Conservation (phyloP, 1,140 invertebrate species). For the Ceratosolen solmsi region DNA sequence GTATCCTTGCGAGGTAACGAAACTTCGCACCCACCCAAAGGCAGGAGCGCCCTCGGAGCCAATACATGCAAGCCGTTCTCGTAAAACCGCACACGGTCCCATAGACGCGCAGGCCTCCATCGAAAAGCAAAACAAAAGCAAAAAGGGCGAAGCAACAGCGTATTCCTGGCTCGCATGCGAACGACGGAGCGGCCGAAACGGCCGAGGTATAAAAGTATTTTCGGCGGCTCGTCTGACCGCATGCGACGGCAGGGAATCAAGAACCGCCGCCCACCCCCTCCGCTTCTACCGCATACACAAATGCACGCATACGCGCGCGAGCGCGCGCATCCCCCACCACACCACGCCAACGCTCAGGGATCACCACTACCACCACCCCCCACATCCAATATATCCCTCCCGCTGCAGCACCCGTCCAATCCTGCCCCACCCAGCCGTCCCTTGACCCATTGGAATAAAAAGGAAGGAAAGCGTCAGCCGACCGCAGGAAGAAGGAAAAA, state of each 20-base stretch:
- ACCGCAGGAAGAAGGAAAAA: slow-evolving; percentile 50
- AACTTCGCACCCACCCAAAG: not conserved
- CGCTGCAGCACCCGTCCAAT: not conserved
- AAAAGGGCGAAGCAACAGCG: not conserved
- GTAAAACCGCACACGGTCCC: slow-evolving; percentile 1
- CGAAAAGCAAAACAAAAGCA: slow-evolving; percentile 45
- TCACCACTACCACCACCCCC: too few species aligned
- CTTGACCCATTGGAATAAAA: slow-evolving; percentile 9
- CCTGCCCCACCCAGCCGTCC: not conserved
- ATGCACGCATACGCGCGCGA: too few species aligned
- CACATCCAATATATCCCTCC: too few species aligned
- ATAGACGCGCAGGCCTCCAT: not conserved
- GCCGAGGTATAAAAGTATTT: slow-evolving; percentile 23
- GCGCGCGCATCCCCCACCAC: too few species aligned
- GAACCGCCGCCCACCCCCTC: not conserved
- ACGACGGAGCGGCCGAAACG: slow-evolving; percentile 35
- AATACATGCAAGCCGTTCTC: not conserved
- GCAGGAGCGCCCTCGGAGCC: not conserved
- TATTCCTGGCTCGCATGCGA: slow-evolving; percentile 12
- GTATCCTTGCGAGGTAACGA: not conserved
- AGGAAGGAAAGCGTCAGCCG: slow-evolving; percentile 14
- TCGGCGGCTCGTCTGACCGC: slow-evolving; percentile 19
- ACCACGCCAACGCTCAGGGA: too few species aligned
- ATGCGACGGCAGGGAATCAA: not conserved
- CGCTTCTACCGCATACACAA: too few species aligned